These are phyloP conservation scores for Limnephilus rhombicus DNA, from an alignment of 2,888 invertebrate genomes.

Conservation along the genomic window DNA sequence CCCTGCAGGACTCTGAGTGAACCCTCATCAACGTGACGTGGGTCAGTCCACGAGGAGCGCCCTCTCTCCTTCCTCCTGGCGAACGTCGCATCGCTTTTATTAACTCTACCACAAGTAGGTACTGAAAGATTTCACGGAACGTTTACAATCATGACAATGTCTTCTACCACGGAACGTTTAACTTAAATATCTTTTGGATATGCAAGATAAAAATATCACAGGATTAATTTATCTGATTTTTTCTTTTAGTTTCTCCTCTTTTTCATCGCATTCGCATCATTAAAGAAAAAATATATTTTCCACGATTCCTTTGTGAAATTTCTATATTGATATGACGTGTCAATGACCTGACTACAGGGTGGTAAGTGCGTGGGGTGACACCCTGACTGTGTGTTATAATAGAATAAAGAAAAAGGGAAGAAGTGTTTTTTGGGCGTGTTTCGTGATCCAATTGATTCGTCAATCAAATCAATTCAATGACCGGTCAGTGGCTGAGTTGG, in stretches of 20 bases:
- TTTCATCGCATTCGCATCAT: background rate
- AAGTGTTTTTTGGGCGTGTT: too few relatives aligned
- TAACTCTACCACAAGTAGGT: slow-evolving; percentile 57
- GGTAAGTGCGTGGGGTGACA: background rate
- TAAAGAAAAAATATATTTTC: background rate
- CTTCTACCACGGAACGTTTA: slow-evolving; percentile 20
- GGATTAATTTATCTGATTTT: background rate
- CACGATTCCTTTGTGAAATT: background rate
- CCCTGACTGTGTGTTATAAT: too few relatives aligned
- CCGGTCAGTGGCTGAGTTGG: too few relatives aligned
- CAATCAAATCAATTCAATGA: too few relatives aligned
- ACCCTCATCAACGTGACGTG: slow-evolving; percentile 64
- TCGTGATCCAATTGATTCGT: too few relatives aligned
- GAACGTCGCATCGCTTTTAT: slow-evolving; percentile 58
- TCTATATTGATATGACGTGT: background rate
- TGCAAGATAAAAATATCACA: background rate
- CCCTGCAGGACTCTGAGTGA: slow-evolving; percentile 8
- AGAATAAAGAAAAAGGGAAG: too few relatives aligned
- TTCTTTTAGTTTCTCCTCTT: background rate
- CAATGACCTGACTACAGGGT: background rate
- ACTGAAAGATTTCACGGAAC: slow-evolving; percentile 36
- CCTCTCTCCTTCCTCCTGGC: slow-evolving; percentile 7
- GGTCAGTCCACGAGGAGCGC: slow-evolving; percentile 50
- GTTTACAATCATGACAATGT: slow-evolving; percentile 47
- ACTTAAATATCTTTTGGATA: background rate